Conservation (phyloP, 1,140 invertebrate species). For the Drosophila kurseongensis region DNA sequence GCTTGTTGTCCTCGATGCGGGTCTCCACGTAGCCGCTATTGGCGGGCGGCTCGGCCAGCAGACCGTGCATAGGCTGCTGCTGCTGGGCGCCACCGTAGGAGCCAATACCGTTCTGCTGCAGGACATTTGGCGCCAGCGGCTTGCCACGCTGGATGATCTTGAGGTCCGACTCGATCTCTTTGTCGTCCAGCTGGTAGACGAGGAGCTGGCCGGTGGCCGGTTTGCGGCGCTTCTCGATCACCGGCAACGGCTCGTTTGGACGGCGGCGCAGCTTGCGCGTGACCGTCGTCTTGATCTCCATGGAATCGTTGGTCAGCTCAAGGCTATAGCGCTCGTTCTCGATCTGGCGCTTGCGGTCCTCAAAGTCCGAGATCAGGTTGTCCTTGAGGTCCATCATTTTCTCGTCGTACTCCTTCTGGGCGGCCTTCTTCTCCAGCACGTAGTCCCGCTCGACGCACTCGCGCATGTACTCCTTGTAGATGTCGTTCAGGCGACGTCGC, state of each 20-base stretch:
- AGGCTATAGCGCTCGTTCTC: conserved; percentile 94
- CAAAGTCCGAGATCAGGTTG: conserved; percentile 95
- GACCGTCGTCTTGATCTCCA: conserved; percentile 90
- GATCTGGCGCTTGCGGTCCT: conserved; percentile 95
- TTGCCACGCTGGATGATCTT: conserved; percentile 92
- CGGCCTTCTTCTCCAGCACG: conserved; percentile 93
- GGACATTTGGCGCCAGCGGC: conserved; percentile 71
- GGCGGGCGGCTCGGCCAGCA: conserved; percentile 59
- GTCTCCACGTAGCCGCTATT: conserved; percentile 88
- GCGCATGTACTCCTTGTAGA: conserved; percentile 92
- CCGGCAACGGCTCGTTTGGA: conserved; percentile 96
- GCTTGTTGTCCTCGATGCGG: conserved; percentile 96
- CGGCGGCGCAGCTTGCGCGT: conserved; percentile 95
- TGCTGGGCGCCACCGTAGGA: conserved; percentile 57
- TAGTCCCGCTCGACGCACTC: conserved; percentile 96
- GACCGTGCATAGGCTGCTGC: conserved; percentile 45
- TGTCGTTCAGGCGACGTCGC: conserved; percentile 91
- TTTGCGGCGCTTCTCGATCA: conserved; percentile 92
- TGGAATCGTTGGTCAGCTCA: conserved; percentile 94
- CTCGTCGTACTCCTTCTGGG: conserved; percentile 96
- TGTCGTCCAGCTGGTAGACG: conserved; percentile 94
- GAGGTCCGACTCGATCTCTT: conserved; percentile 95
- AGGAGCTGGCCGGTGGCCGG: conserved; percentile 91
- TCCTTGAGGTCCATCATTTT: conserved; percentile 96
- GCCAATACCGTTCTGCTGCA: conserved; percentile 75